Evolutionary conservation across 2,113 vertebrate species (phyloP).

Genomic region (Aramus guarauna): DNA sequence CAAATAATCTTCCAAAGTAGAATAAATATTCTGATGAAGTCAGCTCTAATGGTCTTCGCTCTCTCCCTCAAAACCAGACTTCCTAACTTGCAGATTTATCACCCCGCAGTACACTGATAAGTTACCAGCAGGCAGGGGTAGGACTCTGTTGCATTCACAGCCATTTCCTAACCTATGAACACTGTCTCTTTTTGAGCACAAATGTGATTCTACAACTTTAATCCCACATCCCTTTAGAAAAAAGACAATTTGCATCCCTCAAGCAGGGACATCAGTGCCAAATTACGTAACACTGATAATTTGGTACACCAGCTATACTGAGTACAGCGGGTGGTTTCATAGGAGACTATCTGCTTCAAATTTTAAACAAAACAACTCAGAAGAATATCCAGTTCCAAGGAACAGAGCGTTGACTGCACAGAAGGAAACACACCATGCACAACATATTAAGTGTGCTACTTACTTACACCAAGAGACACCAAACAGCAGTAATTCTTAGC

Average conservation of each 20-base stretch:
- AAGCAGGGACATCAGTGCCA: not conserved
- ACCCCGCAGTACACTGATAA: not conserved
- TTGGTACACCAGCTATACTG: not conserved
- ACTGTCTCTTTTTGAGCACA: not conserved
- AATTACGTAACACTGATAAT: not conserved
- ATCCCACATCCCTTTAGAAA: not conserved
- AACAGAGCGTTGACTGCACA: not conserved
- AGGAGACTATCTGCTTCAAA: not conserved
- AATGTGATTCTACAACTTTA: not conserved
- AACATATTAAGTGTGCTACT: not conserved
- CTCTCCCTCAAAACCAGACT: not conserved
- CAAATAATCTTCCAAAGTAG: not conserved
- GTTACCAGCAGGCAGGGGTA: not conserved
- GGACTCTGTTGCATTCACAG: not conserved
- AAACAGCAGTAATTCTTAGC: not conserved
- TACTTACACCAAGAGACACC: not conserved
- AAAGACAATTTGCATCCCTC: not conserved
- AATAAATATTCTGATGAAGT: not conserved
- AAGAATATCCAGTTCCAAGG: not conserved
- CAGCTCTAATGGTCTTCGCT: not conserved
- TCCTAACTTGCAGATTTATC: not conserved
- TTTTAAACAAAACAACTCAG: not conserved
- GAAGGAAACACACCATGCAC: not conserved
- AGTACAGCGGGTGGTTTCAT: not conserved
- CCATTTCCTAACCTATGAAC: not conserved